Evolutionary conservation across 2,888 invertebrate species (phyloP), one percentile per base, ranked within the genome.

Genomic region (Phorcus lineatus): DNA sequence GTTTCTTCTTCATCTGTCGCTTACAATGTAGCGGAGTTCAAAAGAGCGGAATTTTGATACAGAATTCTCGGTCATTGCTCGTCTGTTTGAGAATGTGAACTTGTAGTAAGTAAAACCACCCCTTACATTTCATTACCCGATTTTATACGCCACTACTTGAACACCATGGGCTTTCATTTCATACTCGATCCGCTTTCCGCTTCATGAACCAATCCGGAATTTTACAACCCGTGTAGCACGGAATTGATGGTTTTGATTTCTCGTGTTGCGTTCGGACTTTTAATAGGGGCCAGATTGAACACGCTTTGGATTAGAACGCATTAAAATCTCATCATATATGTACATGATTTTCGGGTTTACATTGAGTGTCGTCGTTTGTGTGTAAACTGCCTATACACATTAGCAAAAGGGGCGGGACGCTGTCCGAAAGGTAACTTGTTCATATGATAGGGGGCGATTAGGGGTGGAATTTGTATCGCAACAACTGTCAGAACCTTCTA

Each of bases 171-270:
- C 70, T 19, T 70, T 70, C 40, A 70, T 36, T 70, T 70, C 36
- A 70, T 28, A 62, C 28, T 28, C 28, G 17, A 62, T 62, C 62
- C 40, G 17, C 28, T 40, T 70, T 70, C 70, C 70, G 70, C 70
- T 70, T 70, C 70, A 70, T 31, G 17, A 36, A 70, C 16, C 70
- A 36, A 40, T 70, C 36, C 40, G 31, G 28, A 70, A 70, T 70
- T 70, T 70, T 70, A 70, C 36, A 70, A 70, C 70, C 70, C 31
- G 31, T 36, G 36, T 70, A 36, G 31, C 31, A 40, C 28, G 70
- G 70, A 70, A 36, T 70, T 70, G 40, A 6, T 36, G 40, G 70
- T 31, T 70, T 70, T 16, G 19, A 36, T 70, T 70, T 36, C 70
- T 0, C 19, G 70, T n/a, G 40, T 31, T 36, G 70, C 70, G n/a